Conservation (phyloP, 1,140 invertebrate genomes). For the Drosophila insularis region DNA sequence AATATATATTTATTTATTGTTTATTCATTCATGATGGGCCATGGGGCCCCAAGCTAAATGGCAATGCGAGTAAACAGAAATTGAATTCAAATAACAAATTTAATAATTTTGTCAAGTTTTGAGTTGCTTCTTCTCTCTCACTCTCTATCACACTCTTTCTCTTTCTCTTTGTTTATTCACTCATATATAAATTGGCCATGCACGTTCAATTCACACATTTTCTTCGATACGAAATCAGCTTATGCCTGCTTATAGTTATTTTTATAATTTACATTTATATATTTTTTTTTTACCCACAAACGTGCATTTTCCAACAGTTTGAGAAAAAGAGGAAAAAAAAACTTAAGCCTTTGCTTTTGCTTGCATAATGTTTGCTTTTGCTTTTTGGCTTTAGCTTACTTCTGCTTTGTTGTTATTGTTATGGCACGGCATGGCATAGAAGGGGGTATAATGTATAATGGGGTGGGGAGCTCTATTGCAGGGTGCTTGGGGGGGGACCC, state of each 20-base stretch:
- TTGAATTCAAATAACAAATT: slow-evolving; percentile 5
- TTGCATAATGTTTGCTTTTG: slow-evolving; percentile 58
- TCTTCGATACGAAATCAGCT: slow-evolving; percentile 26
- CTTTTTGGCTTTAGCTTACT: slow-evolving; percentile 32
- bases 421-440: not conserved
- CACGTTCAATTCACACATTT: slow-evolving; percentile 67
- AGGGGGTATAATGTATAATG: too few relatives aligned
- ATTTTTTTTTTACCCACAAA: slow-evolving; percentile 12
- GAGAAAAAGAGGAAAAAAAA: not conserved
- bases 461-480: not conserved
- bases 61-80: not conserved
- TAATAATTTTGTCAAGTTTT: slow-evolving; percentile 22
- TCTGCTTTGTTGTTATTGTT: slow-evolving; percentile 42
- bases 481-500: not conserved
- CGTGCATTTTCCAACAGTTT: slow-evolving; percentile 49
- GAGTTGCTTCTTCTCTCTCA: slow-evolving; percentile 1
- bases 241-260: slow-evolving; percentile 34
- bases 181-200: slow-evolving; percentile 53
- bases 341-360: slow-evolving; percentile 24
- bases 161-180: slow-evolving; percentile 19
- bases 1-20: slow-evolving; percentile 2
- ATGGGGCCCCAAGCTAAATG: not conserved
- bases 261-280: slow-evolving; percentile 46
- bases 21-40: not conserved
- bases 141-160: too few relatives aligned